Evolutionary conservation across 2,797 vertebrate species (phyloP).

Genomic region (Chelon labrosus): DNA sequence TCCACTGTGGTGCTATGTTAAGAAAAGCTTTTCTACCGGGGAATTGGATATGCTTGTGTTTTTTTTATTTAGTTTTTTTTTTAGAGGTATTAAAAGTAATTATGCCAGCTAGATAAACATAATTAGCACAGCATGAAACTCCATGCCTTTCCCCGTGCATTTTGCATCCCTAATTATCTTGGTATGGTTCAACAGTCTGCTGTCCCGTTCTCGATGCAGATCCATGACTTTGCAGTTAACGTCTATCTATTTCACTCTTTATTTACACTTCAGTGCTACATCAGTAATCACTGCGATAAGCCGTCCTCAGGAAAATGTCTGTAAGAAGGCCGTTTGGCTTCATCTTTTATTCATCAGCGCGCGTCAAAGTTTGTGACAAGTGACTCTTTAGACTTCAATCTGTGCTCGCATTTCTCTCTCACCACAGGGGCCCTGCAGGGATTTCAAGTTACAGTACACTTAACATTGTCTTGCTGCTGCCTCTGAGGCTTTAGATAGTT

Average conservation of each 20-base stretch:
- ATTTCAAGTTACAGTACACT: slow-evolving; percentile 19
- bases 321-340: not conserved
- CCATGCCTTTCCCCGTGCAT: slow-evolving; percentile 26
- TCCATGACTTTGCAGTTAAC: slow-evolving; percentile 8
- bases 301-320: slow-evolving; percentile 16
- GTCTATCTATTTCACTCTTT: slow-evolving; percentile 41
- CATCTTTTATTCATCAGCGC: slow-evolving; percentile 47
- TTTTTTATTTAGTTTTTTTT: not conserved
- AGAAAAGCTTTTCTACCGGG: slow-evolving; percentile 41
- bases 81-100: slow-evolving; percentile 74
- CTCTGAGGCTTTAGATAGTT: slow-evolving; percentile 48
- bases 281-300: slow-evolving; percentile 12
- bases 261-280: slow-evolving; percentile 27
- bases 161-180: slow-evolving; percentile 60
- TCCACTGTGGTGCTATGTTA: slow-evolving; percentile 43
- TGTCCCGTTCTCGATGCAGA: slow-evolving; percentile 37
- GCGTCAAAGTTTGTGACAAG: slow-evolving; percentile 27
- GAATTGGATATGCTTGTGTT: slow-evolving; percentile 48
- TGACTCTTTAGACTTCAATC: slow-evolving; percentile 30
- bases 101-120: slow-evolving; percentile 73
- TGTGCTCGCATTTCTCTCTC: slow-evolving; percentile 1
- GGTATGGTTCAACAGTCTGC: slow-evolving; percentile 59
- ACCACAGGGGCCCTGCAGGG: slow-evolving; percentile 33
- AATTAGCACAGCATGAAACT: slow-evolving; percentile 70
- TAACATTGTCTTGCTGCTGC: slow-evolving; percentile 37